These are phyloP conservation scores for Hirtodrosophila cameraria DNA, from an alignment of 2,888 invertebrate species.

Conservation along the genomic window DNA sequence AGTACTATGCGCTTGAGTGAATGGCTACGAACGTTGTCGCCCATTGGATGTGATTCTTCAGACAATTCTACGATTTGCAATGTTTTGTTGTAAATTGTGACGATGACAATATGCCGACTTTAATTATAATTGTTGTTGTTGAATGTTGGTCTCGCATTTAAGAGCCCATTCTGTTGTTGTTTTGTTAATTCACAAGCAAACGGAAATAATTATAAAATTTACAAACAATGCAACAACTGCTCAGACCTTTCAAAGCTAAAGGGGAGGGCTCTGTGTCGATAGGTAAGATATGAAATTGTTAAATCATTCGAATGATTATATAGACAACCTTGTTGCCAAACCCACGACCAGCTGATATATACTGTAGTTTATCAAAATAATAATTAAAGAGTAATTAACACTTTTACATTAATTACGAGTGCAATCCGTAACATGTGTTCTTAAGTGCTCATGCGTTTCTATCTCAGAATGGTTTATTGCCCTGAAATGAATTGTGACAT, in stretches of 20 bases:
- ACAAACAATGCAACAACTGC: conserved; percentile 25
- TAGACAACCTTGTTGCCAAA: background rate
- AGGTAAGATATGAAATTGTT: background rate
- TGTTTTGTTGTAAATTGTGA: conserved; percentile 4
- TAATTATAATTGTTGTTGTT: background rate
- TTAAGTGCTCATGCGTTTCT: too few species aligned
- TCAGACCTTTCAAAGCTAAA: background rate
- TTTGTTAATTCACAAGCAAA: conserved; percentile 46
- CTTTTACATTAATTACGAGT: too few species aligned
- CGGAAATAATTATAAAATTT: conserved; percentile 66
- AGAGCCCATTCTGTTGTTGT: conserved; percentile 28
- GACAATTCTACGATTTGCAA: background rate
- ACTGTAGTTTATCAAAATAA: too few species aligned
- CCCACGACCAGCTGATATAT: background rate
- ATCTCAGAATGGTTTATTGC: too few species aligned
- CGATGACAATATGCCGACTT: conserved; percentile 9
- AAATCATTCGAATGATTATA: conserved; percentile 22
- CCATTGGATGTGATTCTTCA: too few species aligned
- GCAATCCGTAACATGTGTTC: too few species aligned
- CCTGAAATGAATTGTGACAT: too few species aligned
- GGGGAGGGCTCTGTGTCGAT: background rate
- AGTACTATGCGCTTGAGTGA: too few species aligned
- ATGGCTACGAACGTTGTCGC: too few species aligned
- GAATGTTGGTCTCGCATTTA: conserved; percentile 9
- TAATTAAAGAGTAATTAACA: too few species aligned